These are phyloP conservation scores for Camponotus pennsylvanicus DNA, from an alignment of 1,140 invertebrate species.

Conservation along the genomic window DNA sequence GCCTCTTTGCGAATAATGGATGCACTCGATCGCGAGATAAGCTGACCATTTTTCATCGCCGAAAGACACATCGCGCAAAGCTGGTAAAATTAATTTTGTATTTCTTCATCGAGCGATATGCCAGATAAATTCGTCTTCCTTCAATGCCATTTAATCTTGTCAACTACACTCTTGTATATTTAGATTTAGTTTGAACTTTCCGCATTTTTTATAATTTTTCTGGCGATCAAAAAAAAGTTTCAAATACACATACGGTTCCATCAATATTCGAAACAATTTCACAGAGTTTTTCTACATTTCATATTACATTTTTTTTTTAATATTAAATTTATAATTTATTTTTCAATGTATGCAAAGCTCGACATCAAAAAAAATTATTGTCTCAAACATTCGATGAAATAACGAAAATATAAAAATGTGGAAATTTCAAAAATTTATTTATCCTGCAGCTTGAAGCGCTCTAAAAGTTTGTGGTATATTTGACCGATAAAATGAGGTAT, in stretches of 20 bases:
- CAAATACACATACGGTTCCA: neutral
- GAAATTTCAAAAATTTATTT: neutral
- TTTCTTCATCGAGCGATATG: neutral
- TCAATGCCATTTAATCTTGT: neutral
- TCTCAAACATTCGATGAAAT: neutral
- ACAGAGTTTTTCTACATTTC: neutral
- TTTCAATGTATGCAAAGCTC: neutral
- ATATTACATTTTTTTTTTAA: neutral
- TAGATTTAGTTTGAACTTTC: neutral
- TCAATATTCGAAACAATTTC: constrained; percentile 1
- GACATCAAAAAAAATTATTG: neutral
- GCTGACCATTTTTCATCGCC: neutral
- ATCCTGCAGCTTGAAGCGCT: neutral
- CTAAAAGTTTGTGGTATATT: neutral
- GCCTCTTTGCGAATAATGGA: constrained; percentile 10
- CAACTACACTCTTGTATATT: neutral
- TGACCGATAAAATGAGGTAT: neutral
- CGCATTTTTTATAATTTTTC: neutral
- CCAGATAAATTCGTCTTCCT: constrained; percentile 5
- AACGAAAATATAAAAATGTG: neutral
- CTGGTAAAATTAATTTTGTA: constrained; percentile 11
- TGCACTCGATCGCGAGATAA: constrained; percentile 18
- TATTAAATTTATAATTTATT: neutral
- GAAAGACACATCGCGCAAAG: neutral
- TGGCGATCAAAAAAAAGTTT: neutral